Evolutionary conservation across 1,140 invertebrate genomes (phyloP), one percentile per base, ranked within the genome.

Genomic region (Ptiloglossa arizonensis): DNA sequence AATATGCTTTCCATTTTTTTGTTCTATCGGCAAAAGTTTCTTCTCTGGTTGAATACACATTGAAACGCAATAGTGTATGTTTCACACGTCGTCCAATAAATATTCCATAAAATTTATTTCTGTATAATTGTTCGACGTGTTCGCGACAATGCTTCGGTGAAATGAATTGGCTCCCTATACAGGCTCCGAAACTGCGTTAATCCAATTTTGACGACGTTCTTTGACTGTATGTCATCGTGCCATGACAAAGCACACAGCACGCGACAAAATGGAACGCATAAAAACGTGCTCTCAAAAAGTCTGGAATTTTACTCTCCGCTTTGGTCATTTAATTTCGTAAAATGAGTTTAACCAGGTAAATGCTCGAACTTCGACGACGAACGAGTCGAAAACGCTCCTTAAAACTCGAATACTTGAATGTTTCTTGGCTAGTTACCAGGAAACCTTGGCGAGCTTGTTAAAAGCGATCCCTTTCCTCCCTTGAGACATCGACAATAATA

Each of bases 401-500:
- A 41, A 54, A 69, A 59, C 22, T 11, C 5, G 41, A 50, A 59
- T 32, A 38, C 54, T 57, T 24, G 29, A 68, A 75, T 19, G 41
- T 24, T 75, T 32, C 38, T 68, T 57, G 52, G 41, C 19, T 59
- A 59, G 46, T 50, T 59, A 76, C 22, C 15, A 13, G n/a, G 2
- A 11, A 24, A 17, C 54, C 27, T 60, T 59, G 38, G 29, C 66
- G 27, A 41, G 32, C 54, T 75, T 46, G 52, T 75, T 59, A 68
- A 75, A 68, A 44, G 29, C n/a, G 29, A 59, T 59, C 29, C 17
- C 50, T 44, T 50, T 15, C 19, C 29, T n/a, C 17, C 2, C 0
- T 4, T 38, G 1, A 6, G 0, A 15, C 27, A 35, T 74, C 38
- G 50, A 29, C 22, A 48, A 76, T 69, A 76, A 76, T 44, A 44